These are phyloP conservation scores for Yponomeuta sedellus DNA, from an alignment of 2,888 invertebrate genomes.

Conservation along the genomic window DNA sequence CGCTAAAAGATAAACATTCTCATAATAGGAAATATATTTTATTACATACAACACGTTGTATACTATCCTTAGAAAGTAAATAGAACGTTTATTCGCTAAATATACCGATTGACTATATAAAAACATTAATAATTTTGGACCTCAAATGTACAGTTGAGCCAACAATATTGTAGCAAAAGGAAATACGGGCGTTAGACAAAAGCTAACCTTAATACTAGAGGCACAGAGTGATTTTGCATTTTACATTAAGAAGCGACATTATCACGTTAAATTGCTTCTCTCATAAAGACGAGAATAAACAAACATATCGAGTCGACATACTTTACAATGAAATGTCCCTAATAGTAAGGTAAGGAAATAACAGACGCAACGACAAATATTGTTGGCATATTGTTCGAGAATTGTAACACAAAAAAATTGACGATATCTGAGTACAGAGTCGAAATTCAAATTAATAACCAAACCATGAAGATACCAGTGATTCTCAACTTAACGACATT, in stretches of 20 bases:
- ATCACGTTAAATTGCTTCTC: neutral
- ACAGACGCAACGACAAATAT: too few relatives aligned
- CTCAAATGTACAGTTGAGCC: conserved; percentile 25
- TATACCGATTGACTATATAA: conserved; percentile 31
- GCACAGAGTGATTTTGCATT: neutral
- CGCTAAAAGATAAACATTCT: conserved; percentile 20
- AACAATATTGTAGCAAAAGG: conserved; percentile 19
- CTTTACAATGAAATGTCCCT: neutral
- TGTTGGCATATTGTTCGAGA: too few relatives aligned
- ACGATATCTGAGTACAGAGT: too few relatives aligned
- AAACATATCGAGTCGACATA: neutral
- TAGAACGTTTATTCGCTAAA: conserved; percentile 39
- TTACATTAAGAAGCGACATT: neutral
- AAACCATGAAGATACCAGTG: too few relatives aligned
- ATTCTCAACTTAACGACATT: neutral
- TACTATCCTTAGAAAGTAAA: conserved; percentile 55
- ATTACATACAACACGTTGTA: conserved; percentile 60
- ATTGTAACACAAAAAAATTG: too few relatives aligned
- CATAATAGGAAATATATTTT: conserved; percentile 62
- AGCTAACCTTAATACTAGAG: neutral
- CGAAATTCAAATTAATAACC: too few relatives aligned
- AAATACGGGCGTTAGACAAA: neutral
- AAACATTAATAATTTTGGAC: conserved; percentile 26
- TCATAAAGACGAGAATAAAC: neutral
- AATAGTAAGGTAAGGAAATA: neutral